Evolutionary conservation across 2,797 vertebrate genomes (phyloP).

Genomic region (Sebastiscus tertius): DNA sequence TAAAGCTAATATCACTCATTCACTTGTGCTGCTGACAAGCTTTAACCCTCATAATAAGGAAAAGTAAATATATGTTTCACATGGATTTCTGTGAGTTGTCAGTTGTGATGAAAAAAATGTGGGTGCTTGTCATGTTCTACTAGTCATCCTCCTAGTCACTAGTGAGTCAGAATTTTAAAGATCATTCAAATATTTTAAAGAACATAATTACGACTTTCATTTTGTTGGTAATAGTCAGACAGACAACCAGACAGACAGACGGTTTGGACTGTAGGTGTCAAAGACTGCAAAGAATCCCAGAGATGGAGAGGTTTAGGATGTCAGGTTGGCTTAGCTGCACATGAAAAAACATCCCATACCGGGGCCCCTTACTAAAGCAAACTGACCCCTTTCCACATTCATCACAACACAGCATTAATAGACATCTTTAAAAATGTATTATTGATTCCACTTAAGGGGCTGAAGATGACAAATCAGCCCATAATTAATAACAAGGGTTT

Average conservation of each 20-base stretch:
- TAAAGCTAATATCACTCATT: slow-evolving; percentile 1
- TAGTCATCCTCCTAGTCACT: not conserved
- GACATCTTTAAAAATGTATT: not conserved
- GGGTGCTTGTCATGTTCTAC: slow-evolving; percentile 2
- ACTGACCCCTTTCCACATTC: not conserved
- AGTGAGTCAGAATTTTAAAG: slow-evolving; percentile 9
- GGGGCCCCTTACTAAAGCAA: not conserved
- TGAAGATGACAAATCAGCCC: not conserved
- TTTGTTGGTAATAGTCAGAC: not conserved
- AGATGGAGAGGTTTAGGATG: slow-evolving; percentile 44
- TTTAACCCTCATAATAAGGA: not conserved
- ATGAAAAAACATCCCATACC: not conserved
- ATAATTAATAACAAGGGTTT: not conserved
- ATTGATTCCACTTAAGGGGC: not conserved
- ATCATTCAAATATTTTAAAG: not conserved
- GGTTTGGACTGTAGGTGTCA: slow-evolving; percentile 40
- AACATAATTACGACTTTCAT: not conserved
- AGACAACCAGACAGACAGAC: not conserved
- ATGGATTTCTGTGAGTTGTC: not conserved
- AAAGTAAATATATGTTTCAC: slow-evolving; percentile 7
- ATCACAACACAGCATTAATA: not conserved
- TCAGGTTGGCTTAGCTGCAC: slow-evolving; percentile 21
- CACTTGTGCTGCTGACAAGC: slow-evolving; percentile 13
- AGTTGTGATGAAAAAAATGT: not conserved
- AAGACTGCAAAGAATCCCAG: slow-evolving; percentile 39